A percentile compares a stretch with the other conserved stretches of the same genome.
These are phyloP conservation scores for Idaea aversata DNA, from an alignment of 2,888 invertebrate genomes.

Conservation along the genomic window DNA sequence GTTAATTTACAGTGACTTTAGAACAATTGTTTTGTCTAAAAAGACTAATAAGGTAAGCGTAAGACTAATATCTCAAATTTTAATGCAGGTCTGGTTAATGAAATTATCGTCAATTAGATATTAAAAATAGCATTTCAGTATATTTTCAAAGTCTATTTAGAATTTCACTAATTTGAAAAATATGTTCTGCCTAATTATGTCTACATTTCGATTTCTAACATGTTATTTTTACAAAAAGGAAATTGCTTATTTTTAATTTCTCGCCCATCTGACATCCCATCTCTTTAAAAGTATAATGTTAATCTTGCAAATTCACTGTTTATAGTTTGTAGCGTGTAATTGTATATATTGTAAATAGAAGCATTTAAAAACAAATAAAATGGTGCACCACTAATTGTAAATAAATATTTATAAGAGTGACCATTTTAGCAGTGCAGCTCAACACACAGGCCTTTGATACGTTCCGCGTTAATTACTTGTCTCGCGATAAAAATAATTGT, in stretches of 20 bases:
- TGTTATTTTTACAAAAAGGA: slow-evolving; percentile 14
- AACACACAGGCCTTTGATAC: not conserved
- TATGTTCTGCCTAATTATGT: too few relatives aligned
- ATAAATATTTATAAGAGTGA: slow-evolving; percentile 26
- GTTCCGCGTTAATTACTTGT: not conserved
- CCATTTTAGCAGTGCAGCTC: not conserved
- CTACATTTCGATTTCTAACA: too few relatives aligned
- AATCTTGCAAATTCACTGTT: slow-evolving; percentile 55
- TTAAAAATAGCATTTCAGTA: too few relatives aligned
- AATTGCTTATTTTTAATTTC: not conserved
- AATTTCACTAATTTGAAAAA: too few relatives aligned
- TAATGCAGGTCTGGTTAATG: too few relatives aligned
- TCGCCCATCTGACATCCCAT: not conserved
- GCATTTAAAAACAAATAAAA: slow-evolving; percentile 32
- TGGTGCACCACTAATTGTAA: slow-evolving; percentile 69
- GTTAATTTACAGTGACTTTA: not conserved
- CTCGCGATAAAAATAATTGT: not conserved
- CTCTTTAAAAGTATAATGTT: slow-evolving; percentile 15
- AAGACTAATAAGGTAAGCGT: too few relatives aligned
- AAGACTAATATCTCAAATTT: too few relatives aligned
- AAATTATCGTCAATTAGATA: too few relatives aligned
- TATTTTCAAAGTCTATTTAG: too few relatives aligned
- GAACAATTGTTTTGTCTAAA: too few relatives aligned
- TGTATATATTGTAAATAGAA: slow-evolving; percentile 75
- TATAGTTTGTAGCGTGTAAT: slow-evolving; percentile 65